Percentiles rank a stretch among this genome's conserved stretches.
phyloP scores from a whole-genome alignment of 2,797 vertebrate genomes.

The Denticeps clupeoides region DNA sequence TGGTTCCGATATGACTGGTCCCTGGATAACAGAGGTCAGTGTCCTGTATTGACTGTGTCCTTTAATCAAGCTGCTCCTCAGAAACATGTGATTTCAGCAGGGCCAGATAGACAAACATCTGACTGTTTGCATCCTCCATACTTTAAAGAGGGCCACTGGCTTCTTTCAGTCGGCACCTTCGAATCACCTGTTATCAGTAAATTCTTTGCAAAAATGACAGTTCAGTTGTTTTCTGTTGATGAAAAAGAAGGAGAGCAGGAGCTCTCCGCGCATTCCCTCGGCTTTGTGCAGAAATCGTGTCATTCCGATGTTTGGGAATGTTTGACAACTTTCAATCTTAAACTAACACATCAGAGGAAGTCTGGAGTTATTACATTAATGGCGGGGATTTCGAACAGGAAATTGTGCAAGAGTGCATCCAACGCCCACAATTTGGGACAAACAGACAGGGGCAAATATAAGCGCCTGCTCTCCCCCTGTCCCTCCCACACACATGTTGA shows the following conservation, averaged over 20 bases:
- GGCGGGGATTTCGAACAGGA: constrained; percentile 9
- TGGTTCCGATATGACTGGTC: constrained; percentile 15
- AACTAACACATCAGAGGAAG: constrained; percentile 20
- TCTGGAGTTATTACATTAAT: constrained; percentile 6
- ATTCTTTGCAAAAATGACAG: no score
- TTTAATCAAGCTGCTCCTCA: constrained; percentile 9
- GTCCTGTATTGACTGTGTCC: constrained; percentile 13
- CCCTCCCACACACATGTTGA: constrained; percentile 55
- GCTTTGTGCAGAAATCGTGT: constrained; percentile 14
- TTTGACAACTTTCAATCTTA: constrained; percentile 15
- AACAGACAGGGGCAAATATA: constrained; percentile 21
- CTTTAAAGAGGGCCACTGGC: no score
- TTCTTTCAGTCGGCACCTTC: no score
- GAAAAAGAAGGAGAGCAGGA: no score
- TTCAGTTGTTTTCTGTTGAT: no score
- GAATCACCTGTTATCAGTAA: constrained; percentile 9
- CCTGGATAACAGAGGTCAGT: constrained; percentile 9
- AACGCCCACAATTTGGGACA: constrained; percentile 15
- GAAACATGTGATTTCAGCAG: no score
- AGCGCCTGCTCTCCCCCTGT: constrained; percentile 29
- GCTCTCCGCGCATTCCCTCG: no score
- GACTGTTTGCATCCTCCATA: constrained; percentile 9
- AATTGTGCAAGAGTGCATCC: constrained; percentile 9
- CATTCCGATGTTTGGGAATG: constrained; percentile 17
- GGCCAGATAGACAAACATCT: constrained; percentile 22